Base-by-base conservation (phyloP, 2,888 invertebrate species). In the Pyralis farinalis region DNA sequence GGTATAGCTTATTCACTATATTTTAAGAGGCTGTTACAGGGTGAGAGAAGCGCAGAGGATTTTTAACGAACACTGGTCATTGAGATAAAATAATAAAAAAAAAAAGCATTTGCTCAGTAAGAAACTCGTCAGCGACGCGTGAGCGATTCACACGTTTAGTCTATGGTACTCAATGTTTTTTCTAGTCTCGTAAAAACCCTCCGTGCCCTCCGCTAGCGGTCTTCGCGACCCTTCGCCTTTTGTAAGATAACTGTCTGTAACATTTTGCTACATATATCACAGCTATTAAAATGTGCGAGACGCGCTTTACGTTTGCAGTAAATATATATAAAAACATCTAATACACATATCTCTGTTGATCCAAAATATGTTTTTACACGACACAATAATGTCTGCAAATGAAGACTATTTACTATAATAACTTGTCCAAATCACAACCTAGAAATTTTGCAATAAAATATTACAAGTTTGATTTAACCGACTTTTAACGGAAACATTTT, bases 381-480 rank as follows among this genome's bases (percentile, higher is more conserved):
- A 20, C 12, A 20, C 12, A 37, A 37, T n/a, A 37, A 25, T 31
- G 11, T 28, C 11, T 11, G 44, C 37, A 41, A 36, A 34, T 35
- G 31, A 41, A 33, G 41, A 39, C 28, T n/a, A 37, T 34, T 33
- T 16, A 11, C 37, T 46, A 47, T 43, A 37, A 44, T 29, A 47
- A 49, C 53, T 48, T 43, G 49, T 50, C 41, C 46, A 56, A 63
- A 73, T 79, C 79, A 80, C 82, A 80, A 81, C 80, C 80, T 75
- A 72, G 70, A 70, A 63, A 65, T 69, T 69, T 70, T 58, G 66
- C 59, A 65, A 64, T 58, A 65, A 70, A 55, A 63, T 63, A 51
- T 55, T 51, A 54, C 49, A 51, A 58, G 57, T 58, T 63, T 53
- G 51, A 65, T 68, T 63, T 52, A 48, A 67, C 46, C 57, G 53